A percentile compares a stretch with the other conserved stretches of the same genome.
Conservation (phyloP, 2,113 vertebrate genomes). For the Lophotis ruficrista region DNA sequence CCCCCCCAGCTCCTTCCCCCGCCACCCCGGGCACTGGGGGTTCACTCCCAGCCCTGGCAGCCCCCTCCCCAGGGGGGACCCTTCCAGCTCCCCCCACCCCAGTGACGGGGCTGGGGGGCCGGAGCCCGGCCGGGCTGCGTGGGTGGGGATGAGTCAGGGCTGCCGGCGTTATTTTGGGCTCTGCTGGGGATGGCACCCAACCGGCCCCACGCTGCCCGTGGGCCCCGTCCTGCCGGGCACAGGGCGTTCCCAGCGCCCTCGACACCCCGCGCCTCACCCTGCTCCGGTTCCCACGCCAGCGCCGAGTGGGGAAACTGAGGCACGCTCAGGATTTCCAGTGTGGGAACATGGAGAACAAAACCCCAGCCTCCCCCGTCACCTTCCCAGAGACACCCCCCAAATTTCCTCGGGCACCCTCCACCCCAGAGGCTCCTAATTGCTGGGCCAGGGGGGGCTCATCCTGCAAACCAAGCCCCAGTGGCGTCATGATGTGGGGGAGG, state of each 20-base stretch:
- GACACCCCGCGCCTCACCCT: not conserved
- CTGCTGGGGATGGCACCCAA: not conserved
- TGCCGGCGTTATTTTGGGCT: not conserved
- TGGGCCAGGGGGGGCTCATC: not conserved
- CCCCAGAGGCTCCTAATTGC: not conserved
- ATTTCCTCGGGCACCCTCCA: not conserved
- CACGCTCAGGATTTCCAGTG: not conserved
- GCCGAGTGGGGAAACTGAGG: not conserved
- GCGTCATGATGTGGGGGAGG: too few relatives aligned
- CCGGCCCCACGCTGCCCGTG: not conserved
- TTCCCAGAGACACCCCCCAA: too few relatives aligned
- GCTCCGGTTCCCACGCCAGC: not conserved
- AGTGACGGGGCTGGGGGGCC: accelerated
- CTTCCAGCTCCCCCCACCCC: not conserved
- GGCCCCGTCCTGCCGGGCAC: not conserved
- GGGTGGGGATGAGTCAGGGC: not conserved
- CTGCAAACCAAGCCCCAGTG: not conserved
- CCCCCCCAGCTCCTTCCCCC: not conserved
- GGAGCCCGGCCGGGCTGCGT: not conserved
- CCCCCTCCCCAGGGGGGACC: not conserved
- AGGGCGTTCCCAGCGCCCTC: not conserved
- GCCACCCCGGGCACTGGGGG: accelerated
- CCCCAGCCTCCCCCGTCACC: not conserved
- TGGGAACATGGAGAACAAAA: not conserved
- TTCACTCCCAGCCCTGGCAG: not conserved